Base-by-base conservation (phyloP, 2,888 invertebrate species). In the Alitta virens region DNA sequence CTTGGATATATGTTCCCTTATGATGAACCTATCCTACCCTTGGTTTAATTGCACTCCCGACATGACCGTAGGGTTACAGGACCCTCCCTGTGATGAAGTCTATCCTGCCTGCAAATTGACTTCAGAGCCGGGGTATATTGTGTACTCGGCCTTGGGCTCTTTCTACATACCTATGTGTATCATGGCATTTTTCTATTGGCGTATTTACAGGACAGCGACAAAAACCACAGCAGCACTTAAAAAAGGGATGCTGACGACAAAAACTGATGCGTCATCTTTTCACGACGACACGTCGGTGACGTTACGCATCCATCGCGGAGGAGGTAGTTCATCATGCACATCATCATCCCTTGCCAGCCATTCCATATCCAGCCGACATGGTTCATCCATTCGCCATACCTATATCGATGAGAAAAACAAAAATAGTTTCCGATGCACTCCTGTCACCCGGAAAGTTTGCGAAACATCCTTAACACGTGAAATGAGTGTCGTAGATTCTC, bases 121-220 rank as follows among this genome's bases (percentile, higher is more conserved):
- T 1, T 68, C 75, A 1, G 73, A 75, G 0, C 71, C 91, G 53
- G 94, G 94, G 59, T 98, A 98, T 85, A 94, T 97, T 61, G 90
- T 98, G 60, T 96, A 96, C 84, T 95, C n/a, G n/a, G 96, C 97
- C 0, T 86, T 97, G 25, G 97, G 97, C n/a, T 95, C 95, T 68
- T 97, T 97, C 87, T 97, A 93, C 85, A 90, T 96, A 33, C 97
- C 97, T 46, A 95, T 95, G 94, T 89, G 94, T 75, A 93, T 97
- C 71, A 97, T 97, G 93, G 86, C 95, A 75, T 96, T 95, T 86
- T 96, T 97, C 86, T 97, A 97, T 83, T 94, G 94, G 91, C 87
- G 93, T 73, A 97, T 97, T 74, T 97, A 96, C 85, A 88, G 91
- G 71, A 94, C 96, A 2, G 98, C 97, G 0, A 78, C 67, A 65